phyloP scores from a whole-genome alignment of 2,113 vertebrate species.

The Pimephales promelas region DNA sequence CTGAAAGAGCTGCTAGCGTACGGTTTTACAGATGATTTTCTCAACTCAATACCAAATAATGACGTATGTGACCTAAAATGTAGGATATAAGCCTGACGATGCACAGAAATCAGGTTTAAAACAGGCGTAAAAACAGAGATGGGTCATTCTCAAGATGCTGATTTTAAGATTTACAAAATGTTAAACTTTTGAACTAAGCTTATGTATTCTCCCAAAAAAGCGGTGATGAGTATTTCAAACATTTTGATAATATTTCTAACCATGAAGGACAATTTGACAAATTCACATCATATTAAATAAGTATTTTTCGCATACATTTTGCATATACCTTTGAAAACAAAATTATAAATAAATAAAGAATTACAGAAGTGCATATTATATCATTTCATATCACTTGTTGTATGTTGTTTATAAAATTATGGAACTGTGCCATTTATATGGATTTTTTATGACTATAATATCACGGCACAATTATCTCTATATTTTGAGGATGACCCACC shows the following conservation, averaged over 20 bases:
- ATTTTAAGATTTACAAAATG: background rate
- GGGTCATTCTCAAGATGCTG: background rate
- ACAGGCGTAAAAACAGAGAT: background rate
- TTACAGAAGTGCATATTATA: background rate
- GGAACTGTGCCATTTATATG: background rate
- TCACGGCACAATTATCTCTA: background rate
- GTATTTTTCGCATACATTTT: background rate
- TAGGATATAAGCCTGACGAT: too few species aligned
- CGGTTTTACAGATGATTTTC: background rate
- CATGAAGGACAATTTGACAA: background rate
- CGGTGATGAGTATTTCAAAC: too few species aligned
- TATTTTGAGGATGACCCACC: background rate
- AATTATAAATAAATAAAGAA: background rate
- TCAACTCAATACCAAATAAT: background rate
- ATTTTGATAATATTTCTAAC: too few species aligned
- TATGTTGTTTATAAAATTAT: background rate
- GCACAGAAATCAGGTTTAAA: too few species aligned
- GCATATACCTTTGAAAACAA: background rate
- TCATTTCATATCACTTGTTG: background rate
- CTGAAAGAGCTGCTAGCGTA: conserved; percentile 1
- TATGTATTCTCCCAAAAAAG: too few species aligned
- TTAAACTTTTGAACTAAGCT: background rate
- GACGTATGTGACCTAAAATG: too few species aligned
- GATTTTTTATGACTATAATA: background rate
- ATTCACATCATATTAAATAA: background rate